Evolutionary conservation across 2,797 vertebrate species (phyloP).

Genomic region (Falco peregrinus): DNA sequence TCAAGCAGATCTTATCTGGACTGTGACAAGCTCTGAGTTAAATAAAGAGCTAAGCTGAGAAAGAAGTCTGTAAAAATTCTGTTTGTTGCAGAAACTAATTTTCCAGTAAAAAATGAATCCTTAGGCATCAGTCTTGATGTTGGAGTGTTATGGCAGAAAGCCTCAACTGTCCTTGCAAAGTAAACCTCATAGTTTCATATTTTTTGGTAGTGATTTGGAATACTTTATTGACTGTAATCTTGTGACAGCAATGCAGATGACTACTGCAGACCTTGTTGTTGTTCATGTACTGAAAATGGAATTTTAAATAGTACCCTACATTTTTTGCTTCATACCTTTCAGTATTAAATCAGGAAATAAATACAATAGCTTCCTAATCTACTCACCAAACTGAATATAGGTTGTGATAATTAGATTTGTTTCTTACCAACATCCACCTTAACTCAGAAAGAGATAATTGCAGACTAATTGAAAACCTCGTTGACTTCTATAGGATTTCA

Average conservation of each 20-base stretch:
- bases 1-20: not conserved
- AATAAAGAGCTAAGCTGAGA: not conserved
- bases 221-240: not conserved
- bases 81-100: not conserved
- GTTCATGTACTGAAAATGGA: not conserved
- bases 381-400: not conserved
- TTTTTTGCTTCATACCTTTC: not conserved
- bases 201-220: not conserved
- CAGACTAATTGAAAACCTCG: not conserved
- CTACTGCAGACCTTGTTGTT: not conserved
- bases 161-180: not conserved
- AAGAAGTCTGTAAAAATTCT: not conserved
- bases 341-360: not conserved
- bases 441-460: not conserved
- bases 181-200: not conserved
- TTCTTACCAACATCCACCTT: not conserved
- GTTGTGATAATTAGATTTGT: not conserved
- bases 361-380: not conserved
- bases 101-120: not conserved
- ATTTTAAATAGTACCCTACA: not conserved
- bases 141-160: not conserved
- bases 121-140: not conserved
- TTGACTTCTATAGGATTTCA: not conserved
- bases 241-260: not conserved
- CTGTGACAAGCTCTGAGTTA: not conserved